phyloP scores from a whole-genome alignment of 2,888 invertebrate genomes.

The Tethea ocularis region DNA sequence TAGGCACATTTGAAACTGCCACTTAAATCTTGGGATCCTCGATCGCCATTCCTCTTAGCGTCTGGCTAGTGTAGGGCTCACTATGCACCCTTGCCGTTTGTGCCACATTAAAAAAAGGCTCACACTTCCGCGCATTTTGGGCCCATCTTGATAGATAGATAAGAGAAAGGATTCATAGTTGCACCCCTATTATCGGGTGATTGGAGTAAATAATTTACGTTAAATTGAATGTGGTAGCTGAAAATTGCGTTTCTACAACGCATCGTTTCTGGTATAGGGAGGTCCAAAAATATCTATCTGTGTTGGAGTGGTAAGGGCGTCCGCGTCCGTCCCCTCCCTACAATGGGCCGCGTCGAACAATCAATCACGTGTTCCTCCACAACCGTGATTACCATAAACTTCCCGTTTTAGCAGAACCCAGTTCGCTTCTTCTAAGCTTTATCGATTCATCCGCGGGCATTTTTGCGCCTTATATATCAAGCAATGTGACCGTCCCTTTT shows the following conservation, averaged over 20 bases:
- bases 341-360: slow-evolving; percentile 63
- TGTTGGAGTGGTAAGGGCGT: slow-evolving; percentile 34
- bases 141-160: slow-evolving; percentile 35
- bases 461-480: slow-evolving; percentile 75
- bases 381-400: slow-evolving; percentile 82
- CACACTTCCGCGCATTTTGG: slow-evolving; percentile 18
- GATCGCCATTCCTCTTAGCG: slow-evolving; percentile 78
- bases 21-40: slow-evolving; percentile 81
- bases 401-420: slow-evolving; percentile 77
- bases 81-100: slow-evolving; percentile 63
- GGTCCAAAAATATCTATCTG: slow-evolving; percentile 7
- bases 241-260: background rate
- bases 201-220: background rate
- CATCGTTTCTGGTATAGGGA: background rate
- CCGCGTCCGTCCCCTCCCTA: slow-evolving; percentile 46
- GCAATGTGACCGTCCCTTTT: slow-evolving; percentile 65
- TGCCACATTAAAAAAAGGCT: slow-evolving; percentile 58
- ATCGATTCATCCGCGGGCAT: slow-evolving; percentile 74
- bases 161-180: slow-evolving; percentile 26
- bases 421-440: slow-evolving; percentile 74
- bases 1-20: slow-evolving; percentile 82
- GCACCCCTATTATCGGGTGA: background rate
- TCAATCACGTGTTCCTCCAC: slow-evolving; percentile 77
- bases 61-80: slow-evolving; percentile 51
- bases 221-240: background rate